Base-by-base conservation (phyloP, 2,888 invertebrate species). In the Acleris laterana region DNA sequence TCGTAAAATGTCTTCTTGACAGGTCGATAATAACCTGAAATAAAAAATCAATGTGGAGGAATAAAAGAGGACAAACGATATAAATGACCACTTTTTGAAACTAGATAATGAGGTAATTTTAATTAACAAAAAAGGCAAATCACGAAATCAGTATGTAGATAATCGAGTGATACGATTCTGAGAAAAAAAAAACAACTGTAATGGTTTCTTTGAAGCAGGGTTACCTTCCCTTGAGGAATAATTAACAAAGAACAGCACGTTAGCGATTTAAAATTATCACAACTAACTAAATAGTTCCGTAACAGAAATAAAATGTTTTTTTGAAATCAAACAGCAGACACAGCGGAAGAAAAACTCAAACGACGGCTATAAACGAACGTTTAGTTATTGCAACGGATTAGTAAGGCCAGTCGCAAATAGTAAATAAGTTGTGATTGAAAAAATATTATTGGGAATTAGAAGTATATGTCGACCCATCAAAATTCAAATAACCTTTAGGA, bases 11-110 rank as follows among this genome's bases (percentile, higher is more conserved):
- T 91, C 91, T 84, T 84, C 90, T 88, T 93, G 92, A 91, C 91
- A 91, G 91, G 87, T 92, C 90, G 90, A 88, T 90, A 90, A 84
- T 92, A 92, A 92, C 92, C 92, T 93, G 92, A 84, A 93, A 92
- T 87, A 83, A 86, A 89, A 90, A 90, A 90, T 89, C 89, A 90
- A 91, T 91, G 89, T 88, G 83, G 77, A 69, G 70, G 76, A 82
- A 80, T 80, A 73, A 65, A 53, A 53, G 58, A 66, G 60, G 65
- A 63, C 65, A 69, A 57, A 69, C 64, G 61, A 69, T 62, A 51
- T 19, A 42, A n/a, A 55, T 51, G 22, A 62, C 13, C 56, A 64
- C 44, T 55, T 59, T 20, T 53, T 16, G 57, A 22, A 62, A 55
- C 32, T 46, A 53, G 53, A 50, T n/a, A 49, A 62, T 52, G 46